Conservation (phyloP, 92 coral and sea anemone genomes). For the Blastomussa wellsi region DNA sequence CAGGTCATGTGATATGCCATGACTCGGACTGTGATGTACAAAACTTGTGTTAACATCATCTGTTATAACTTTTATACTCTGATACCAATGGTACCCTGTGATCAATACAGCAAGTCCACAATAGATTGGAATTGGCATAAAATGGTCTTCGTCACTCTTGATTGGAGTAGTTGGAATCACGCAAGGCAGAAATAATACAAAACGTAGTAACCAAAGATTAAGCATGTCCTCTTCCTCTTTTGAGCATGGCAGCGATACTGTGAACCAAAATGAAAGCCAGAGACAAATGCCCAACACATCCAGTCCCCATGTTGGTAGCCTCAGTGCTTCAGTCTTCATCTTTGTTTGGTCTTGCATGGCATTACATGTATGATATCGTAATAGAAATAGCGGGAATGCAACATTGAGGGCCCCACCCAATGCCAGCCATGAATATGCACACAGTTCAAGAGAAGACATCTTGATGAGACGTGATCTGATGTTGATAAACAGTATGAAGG, state of each 20-base stretch:
- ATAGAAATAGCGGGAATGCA: constrained; percentile 59
- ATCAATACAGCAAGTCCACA: constrained; percentile 23
- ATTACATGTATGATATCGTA: constrained; percentile 45
- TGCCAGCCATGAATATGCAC: constrained; percentile 70
- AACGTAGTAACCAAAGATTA: constrained; percentile 44
- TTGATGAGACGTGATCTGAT: constrained; percentile 64
- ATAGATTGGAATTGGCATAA: constrained; percentile 6
- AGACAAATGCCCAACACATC: constrained; percentile 60
- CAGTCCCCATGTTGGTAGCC: constrained; percentile 60
- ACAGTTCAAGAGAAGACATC: constrained; percentile 64
- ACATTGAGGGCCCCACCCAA: constrained; percentile 64
- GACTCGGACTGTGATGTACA: constrained; percentile 32
- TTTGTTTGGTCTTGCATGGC: constrained; percentile 20
- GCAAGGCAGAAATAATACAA: constrained; percentile 57
- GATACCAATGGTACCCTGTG: constrained; percentile 56
- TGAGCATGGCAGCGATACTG: constrained; percentile 34
- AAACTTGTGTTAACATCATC: constrained; percentile 19
- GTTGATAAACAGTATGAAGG: constrained; percentile 63
- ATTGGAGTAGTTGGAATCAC: constrained; percentile 55
- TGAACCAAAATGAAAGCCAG: constrained; percentile 59
- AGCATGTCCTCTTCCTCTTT: constrained; percentile 45
- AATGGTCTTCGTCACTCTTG: constrained; percentile 6
- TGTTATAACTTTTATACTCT: neutral
- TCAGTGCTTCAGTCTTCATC: constrained; percentile 12
- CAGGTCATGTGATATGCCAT: constrained; percentile 46